phyloP scores from a whole-genome alignment of 2,797 vertebrate species.

The Holocentrus rufus region DNA sequence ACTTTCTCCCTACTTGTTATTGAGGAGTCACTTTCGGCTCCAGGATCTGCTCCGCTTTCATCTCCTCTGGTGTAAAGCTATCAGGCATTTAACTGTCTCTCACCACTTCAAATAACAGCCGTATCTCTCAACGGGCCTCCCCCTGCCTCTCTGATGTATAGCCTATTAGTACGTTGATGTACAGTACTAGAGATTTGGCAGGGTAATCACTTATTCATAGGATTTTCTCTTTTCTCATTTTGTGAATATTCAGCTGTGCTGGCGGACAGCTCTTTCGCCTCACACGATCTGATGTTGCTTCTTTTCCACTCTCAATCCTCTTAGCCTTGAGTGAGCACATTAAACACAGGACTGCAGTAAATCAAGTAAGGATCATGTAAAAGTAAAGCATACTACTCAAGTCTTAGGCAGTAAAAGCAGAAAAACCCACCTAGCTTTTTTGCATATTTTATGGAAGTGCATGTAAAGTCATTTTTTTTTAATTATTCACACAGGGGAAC shows the following conservation, averaged over 20 bases:
- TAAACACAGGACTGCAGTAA: constrained; percentile 27
- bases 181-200: constrained; percentile 29
- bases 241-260: background rate
- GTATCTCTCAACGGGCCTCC: constrained; percentile 35
- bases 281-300: constrained; percentile 34
- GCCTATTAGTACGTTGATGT: constrained; percentile 49
- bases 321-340: constrained; percentile 40
- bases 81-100: constrained; percentile 53
- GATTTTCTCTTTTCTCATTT: constrained; percentile 42
- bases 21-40: constrained; percentile 54
- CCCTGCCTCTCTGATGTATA: constrained; percentile 42
- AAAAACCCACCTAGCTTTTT: constrained; percentile 19
- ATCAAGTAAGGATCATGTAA: constrained; percentile 47
- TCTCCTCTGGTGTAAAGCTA: constrained; percentile 53
- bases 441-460: constrained; percentile 39
- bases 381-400: constrained; percentile 40
- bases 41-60: constrained; percentile 49
- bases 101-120: constrained; percentile 59
- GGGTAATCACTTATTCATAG: constrained; percentile 60
- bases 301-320: constrained; percentile 39
- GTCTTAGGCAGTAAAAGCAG: constrained; percentile 38
- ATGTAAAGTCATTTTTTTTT: constrained; percentile 32
- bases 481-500: constrained; percentile 22
- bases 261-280: constrained; percentile 22
- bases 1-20: constrained; percentile 42